phyloP scores from a whole-genome alignment of 1,140 invertebrate genomes.

The Brachionus angularis region DNA sequence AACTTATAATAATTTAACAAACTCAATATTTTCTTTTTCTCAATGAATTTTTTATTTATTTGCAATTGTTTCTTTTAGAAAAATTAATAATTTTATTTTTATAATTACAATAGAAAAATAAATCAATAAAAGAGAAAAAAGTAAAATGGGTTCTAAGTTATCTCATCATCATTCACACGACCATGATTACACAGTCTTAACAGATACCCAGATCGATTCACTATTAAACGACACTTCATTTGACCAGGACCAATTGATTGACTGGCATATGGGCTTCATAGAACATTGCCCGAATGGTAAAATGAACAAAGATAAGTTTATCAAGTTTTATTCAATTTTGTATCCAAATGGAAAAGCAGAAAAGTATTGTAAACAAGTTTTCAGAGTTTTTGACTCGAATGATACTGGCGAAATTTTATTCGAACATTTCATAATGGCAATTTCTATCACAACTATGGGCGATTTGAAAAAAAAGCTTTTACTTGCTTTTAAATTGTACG shows the following conservation, averaged over 20 bases:
- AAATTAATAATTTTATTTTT: too few relatives aligned
- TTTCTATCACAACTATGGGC: not conserved
- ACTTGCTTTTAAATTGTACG: constrained; percentile 36
- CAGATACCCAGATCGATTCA: too few relatives aligned
- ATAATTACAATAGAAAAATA: too few relatives aligned
- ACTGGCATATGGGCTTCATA: too few relatives aligned
- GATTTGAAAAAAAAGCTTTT: constrained; percentile 17
- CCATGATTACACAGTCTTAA: too few relatives aligned
- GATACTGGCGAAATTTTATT: constrained; percentile 39
- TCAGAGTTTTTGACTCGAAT: constrained; percentile 38
- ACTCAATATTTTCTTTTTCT: too few relatives aligned
- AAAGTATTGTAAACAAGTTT: constrained; percentile 1
- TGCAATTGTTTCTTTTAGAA: too few relatives aligned
- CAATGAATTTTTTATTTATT: too few relatives aligned
- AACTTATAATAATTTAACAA: too few relatives aligned
- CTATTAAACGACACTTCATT: not conserved
- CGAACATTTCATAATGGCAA: constrained; percentile 22
- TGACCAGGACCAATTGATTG: not conserved
- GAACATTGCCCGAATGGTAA: constrained; percentile 10
- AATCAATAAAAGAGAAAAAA: too few relatives aligned
- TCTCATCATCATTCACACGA: too few relatives aligned
- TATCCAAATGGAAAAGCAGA: constrained; percentile 16
- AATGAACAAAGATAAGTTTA: constrained; percentile 30
- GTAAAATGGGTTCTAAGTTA: too few relatives aligned
- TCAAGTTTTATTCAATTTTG: constrained; percentile 22